Evolutionary conservation across 2,888 invertebrate species (phyloP).

Genomic region (Apeira syringaria): DNA sequence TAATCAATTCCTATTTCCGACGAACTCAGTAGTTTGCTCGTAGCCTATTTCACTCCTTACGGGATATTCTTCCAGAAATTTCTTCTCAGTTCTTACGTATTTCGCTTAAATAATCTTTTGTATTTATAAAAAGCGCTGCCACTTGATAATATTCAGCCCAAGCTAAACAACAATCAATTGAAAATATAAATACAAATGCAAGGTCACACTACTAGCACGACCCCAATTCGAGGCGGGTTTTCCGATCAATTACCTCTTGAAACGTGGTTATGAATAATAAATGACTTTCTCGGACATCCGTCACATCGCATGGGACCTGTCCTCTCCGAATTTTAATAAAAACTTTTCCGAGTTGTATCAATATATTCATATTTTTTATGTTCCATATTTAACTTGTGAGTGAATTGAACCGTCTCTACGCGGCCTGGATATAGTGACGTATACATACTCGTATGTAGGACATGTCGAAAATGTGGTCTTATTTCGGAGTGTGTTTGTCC

Average conservation of each 20-base stretch:
- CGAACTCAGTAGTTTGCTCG: no score
- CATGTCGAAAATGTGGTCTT: conserved; percentile 1
- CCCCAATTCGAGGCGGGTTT: conserved; percentile 24
- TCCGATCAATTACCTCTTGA: conserved; percentile 39
- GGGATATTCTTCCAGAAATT: no score
- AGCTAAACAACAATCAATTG: conserved; percentile 5
- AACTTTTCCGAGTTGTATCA: conserved; percentile 30
- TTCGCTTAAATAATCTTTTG: no score
- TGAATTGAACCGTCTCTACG: conserved; percentile 18
- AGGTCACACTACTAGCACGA: conserved; percentile 14
- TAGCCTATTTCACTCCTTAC: no score
- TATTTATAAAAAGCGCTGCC: no score
- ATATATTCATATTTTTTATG: no score
- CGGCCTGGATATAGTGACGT: conserved; percentile 8
- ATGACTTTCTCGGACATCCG: conserved; percentile 27
- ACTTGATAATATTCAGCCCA: not conserved
- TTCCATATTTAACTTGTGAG: conserved; percentile 32
- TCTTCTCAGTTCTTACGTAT: no score
- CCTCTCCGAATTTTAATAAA: conserved; percentile 31
- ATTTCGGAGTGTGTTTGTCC: not conserved
- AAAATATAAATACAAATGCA: conserved; percentile 15
- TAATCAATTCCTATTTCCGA: no score
- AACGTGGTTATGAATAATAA: conserved; percentile 32
- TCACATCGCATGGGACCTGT: conserved; percentile 31
- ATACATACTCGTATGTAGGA: no score